Evolutionary conservation across 2,888 invertebrate genomes (phyloP).

Genomic region (Apoda limacodes): DNA sequence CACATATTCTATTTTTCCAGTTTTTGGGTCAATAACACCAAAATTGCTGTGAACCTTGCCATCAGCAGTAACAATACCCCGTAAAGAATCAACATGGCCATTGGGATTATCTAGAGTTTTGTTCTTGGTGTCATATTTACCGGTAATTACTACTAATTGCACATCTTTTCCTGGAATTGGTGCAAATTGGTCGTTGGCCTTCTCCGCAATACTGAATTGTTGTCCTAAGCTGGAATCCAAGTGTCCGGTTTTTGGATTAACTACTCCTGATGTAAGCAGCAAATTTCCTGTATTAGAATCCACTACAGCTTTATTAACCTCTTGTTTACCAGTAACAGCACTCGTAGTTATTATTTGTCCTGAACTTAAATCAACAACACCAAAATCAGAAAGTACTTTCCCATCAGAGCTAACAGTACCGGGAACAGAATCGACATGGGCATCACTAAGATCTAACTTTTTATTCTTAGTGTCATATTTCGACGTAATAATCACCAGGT

Average conservation of each 20-base stretch:
- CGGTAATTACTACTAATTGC: slow-evolving; percentile 57
- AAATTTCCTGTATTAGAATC: slow-evolving; percentile 72
- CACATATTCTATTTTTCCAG: slow-evolving; percentile 64
- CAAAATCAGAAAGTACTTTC: slow-evolving; percentile 66
- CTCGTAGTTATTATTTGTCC: slow-evolving; percentile 67
- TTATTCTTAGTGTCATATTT: slow-evolving; percentile 63
- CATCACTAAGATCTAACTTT: slow-evolving; percentile 53
- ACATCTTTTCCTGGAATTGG: slow-evolving; percentile 47
- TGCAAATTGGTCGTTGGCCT: slow-evolving; percentile 34
- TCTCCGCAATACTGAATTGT: slow-evolving; percentile 43
- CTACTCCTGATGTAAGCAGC: slow-evolving; percentile 58
- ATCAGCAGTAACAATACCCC: slow-evolving; percentile 42
- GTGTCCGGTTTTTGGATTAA: slow-evolving; percentile 64
- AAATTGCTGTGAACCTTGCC: slow-evolving; percentile 63
- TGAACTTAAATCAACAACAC: slow-evolving; percentile 64
- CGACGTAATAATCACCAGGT: slow-evolving; percentile 61
- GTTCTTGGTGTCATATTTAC: slow-evolving; percentile 65
- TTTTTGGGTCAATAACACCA: slow-evolving; percentile 62
- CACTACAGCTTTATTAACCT: slow-evolving; percentile 69
- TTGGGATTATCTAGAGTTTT: slow-evolving; percentile 64
- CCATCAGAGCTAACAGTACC: slow-evolving; percentile 44
- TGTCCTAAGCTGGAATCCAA: slow-evolving; percentile 64
- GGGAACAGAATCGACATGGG: slow-evolving; percentile 40
- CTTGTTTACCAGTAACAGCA: slow-evolving; percentile 69
- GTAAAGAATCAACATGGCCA: slow-evolving; percentile 54